Evolutionary conservation across 2,797 vertebrate species (phyloP), one percentile per base, ranked within the genome.

Genomic region (Labroides dimidiatus): DNA sequence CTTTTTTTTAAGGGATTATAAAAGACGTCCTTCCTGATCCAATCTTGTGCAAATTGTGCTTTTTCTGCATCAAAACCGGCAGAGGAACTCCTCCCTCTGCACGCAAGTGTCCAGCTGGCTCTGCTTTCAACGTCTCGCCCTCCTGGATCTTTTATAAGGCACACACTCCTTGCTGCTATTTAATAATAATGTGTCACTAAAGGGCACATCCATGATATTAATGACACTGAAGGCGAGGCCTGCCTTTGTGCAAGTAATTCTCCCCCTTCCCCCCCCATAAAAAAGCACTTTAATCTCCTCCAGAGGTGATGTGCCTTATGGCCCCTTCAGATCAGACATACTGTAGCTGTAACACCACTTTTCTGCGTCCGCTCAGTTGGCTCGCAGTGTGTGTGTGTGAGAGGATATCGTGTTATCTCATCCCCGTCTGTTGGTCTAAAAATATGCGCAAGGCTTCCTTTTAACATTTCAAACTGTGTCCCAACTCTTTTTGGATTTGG

Each of bases 171-270:
- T 42, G 37, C 59, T 62, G 48, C 56, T 53, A 16, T 30, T 72
- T 78, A 45, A 71, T 69, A 81, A 76, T 64, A 64, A 76, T 52
- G 68, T 68, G 57, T 48, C 78, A 76, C 71, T 37, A n/a, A 68
- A 49, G 70, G 75, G 45, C 53, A 66, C 49, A 42, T 58, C 54
- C 56, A 9, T 37, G 43, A 68, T 67, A 72, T 80, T 76, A 67
- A 64, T 67, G 58, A 72, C 24, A 50, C 23, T 43, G 39, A 61
- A 64, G 76, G 61, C 20, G 13, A 39, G 49, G 8, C 17, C n/a
- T 51, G 45, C 43, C 60, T 64, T 50, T 54, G 56, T 63, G 54
- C 17, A 16, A 33, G 45, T 50, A 54, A 65, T 56, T 59, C 55
- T 50, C 15, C 39, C 33, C 3, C 2, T 43, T 59, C 27, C 19